Conservation (phyloP, 2,113 vertebrate genomes). For the Burhinus bistriatus region DNA sequence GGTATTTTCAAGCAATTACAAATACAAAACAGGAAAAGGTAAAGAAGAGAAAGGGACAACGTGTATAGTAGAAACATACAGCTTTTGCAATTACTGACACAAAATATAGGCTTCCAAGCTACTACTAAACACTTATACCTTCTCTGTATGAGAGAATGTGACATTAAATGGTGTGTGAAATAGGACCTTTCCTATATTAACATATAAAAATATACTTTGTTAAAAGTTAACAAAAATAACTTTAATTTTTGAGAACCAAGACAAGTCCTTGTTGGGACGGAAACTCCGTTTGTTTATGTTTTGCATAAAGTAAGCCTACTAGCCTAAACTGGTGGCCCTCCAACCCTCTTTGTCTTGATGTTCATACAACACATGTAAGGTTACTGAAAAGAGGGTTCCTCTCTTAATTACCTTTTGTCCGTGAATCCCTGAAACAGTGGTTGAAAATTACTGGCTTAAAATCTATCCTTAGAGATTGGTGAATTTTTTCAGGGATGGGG, state of each 20-base stretch:
- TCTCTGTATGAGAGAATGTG: neutral
- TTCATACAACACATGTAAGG: neutral
- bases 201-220: conserved; percentile 34
- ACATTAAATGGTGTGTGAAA: neutral
- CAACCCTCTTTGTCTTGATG: neutral
- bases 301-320: neutral
- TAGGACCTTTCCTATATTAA: neutral
- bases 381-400: neutral
- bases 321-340: neutral
- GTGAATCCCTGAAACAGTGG: neutral
- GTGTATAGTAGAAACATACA: neutral
- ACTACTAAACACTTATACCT: neutral
- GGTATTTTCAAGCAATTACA: neutral
- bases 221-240: conserved; percentile 46
- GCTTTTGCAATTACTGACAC: neutral
- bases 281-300: neutral
- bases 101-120: neutral
- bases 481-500: neutral
- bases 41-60: neutral
- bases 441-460: neutral
- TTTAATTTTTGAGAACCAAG: neutral
- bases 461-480: neutral
- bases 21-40: neutral
- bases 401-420: neutral
- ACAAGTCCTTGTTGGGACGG: neutral